Evolutionary conservation across 2,888 invertebrate species (phyloP).

Genomic region (Ectemnius continuus): DNA sequence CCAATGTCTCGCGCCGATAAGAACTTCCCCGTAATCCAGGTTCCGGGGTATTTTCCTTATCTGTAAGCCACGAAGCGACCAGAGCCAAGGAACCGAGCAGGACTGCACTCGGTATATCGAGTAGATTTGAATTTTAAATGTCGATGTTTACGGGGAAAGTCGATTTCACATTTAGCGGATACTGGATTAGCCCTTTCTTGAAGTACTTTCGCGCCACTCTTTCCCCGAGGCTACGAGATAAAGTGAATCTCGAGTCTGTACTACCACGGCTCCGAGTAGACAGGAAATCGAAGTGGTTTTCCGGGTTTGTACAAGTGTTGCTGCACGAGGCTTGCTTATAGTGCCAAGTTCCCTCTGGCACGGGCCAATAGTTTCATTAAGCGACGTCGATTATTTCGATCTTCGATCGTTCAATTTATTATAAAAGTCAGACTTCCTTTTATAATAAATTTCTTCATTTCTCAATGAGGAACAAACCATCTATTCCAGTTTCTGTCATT

Average conservation of each 20-base stretch:
- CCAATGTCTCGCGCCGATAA: slow-evolving; percentile 45
- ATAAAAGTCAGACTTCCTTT: slow-evolving; percentile 5
- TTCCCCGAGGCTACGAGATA: slow-evolving; percentile 13
- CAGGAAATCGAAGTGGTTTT: slow-evolving; percentile 12
- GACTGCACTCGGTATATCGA: slow-evolving; percentile 53
- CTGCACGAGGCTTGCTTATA: not conserved
- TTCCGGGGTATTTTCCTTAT: slow-evolving; percentile 58
- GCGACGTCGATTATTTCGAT: not conserved
- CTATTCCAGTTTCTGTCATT: too few species aligned
- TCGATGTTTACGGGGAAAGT: slow-evolving; percentile 58
- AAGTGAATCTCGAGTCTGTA: slow-evolving; percentile 19
- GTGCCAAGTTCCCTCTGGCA: not conserved
- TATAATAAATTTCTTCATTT: too few species aligned
- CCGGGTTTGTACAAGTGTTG: not conserved
- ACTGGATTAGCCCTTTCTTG: slow-evolving; percentile 60
- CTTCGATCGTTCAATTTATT: not conserved
- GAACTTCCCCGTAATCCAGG: slow-evolving; percentile 53
- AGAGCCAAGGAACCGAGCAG: slow-evolving; percentile 44
- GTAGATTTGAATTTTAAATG: slow-evolving; percentile 69
- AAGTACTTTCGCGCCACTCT: slow-evolving; percentile 33
- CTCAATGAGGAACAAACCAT: too few species aligned
- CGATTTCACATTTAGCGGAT: slow-evolving; percentile 61
- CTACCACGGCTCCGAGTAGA: slow-evolving; percentile 9
- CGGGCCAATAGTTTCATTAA: not conserved
- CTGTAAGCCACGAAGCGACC: slow-evolving; percentile 50